Percentiles rank a stretch among this genome's conserved stretches.
Conservation (phyloP, 2,888 invertebrate genomes). For the Leuctra nigra region DNA sequence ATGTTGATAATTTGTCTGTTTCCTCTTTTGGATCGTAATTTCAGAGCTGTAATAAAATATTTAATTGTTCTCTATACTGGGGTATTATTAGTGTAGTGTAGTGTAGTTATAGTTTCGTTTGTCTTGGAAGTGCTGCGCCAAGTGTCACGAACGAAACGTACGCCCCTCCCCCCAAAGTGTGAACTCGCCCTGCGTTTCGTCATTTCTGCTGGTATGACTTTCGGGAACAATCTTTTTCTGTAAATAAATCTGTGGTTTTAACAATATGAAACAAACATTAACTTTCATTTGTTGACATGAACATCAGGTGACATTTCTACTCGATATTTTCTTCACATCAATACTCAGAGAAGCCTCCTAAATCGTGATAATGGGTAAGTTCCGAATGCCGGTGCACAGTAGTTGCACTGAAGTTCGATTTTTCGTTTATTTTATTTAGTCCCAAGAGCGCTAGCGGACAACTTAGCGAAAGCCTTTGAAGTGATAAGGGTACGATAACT, state of each 20-base stretch:
- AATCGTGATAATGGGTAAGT: constrained; percentile 21
- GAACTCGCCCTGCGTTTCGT: constrained; percentile 26
- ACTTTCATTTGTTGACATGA: constrained; percentile 20
- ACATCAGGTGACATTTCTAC: constrained; percentile 21
- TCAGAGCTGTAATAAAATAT: too few relatives aligned
- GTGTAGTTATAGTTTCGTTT: too few relatives aligned
- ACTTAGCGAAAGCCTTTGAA: too few relatives aligned
- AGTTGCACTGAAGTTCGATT: too few relatives aligned
- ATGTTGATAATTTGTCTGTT: too few relatives aligned
- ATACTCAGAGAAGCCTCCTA: constrained; percentile 10
- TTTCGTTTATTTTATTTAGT: too few relatives aligned
- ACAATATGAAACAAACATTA: neutral
- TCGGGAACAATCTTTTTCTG: constrained; percentile 3
- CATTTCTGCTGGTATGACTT: constrained; percentile 2
- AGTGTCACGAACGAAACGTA: constrained; percentile 23
- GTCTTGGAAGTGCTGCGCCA: constrained; percentile 1
- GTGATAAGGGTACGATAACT: too few relatives aligned
- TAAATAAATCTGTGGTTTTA: constrained; percentile 11
- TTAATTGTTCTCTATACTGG: too few relatives aligned
- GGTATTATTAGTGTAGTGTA: too few relatives aligned
- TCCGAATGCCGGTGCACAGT: constrained; percentile 1
- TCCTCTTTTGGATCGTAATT: too few relatives aligned
- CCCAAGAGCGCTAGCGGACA: too few relatives aligned
- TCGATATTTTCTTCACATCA: neutral
- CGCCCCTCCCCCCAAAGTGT: constrained; percentile 28